These are phyloP conservation scores for Ageneiosus marmoratus DNA, from an alignment of 2,113 vertebrate genomes.

Conservation along the genomic window DNA sequence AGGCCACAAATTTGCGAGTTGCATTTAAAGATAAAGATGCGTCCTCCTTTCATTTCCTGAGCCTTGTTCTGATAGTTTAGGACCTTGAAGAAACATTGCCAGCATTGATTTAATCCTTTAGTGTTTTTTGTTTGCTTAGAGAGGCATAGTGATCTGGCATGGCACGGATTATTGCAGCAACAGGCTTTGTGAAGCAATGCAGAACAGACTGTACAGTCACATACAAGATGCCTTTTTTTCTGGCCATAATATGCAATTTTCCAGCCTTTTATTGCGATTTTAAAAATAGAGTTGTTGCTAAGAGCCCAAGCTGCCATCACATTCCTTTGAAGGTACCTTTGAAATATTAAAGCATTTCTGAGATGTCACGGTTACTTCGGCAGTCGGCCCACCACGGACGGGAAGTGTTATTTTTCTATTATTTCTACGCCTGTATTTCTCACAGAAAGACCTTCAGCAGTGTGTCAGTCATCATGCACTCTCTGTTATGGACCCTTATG, in stretches of 20 bases:
- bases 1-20: not conserved
- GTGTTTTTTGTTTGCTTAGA: not conserved
- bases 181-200: not conserved
- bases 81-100: not conserved
- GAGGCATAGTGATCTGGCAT: not conserved
- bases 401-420: not conserved
- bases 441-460: not conserved
- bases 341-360: conserved; percentile 50
- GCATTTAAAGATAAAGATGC: not conserved
- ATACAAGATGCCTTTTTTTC: not conserved
- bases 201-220: conserved; percentile 3
- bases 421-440: conserved; percentile 22
- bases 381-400: not conserved
- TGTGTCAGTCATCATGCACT: not conserved
- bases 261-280: conserved; percentile 14
- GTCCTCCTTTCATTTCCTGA: not conserved
- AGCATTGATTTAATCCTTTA: not conserved
- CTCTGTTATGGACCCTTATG: conserved; percentile 19
- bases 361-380: conserved; percentile 31
- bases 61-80: not conserved
- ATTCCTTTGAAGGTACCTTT: conserved; percentile 30
- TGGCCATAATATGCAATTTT: conserved; percentile 18
- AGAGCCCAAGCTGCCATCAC: conserved; percentile 9
- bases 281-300: conserved; percentile 44
- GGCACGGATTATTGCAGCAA: not conserved